Evolutionary conservation across 2,113 vertebrate species (phyloP).

Genomic region (Tychaedon coryphoeus): DNA sequence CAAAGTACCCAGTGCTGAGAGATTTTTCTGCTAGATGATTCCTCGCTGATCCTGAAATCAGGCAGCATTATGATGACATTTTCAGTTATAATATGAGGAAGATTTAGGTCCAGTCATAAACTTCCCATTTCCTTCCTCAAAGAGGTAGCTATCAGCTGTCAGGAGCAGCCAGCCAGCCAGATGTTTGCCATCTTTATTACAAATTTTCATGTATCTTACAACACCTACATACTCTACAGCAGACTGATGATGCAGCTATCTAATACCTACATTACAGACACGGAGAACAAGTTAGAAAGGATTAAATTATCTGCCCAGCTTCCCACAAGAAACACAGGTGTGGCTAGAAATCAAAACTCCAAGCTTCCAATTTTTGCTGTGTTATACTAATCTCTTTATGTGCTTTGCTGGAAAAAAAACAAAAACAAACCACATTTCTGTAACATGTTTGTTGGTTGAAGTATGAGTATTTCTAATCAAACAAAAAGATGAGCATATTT

Average conservation of each 20-base stretch:
- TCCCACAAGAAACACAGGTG: neutral
- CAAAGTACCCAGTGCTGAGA: neutral
- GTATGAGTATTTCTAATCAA: neutral
- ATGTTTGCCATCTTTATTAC: slow-evolving; percentile 10
- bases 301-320: slow-evolving; percentile 39
- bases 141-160: neutral
- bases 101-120: neutral
- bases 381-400: neutral
- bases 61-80: neutral
- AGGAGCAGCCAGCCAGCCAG: neutral
- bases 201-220: slow-evolving; percentile 19
- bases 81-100: neutral
- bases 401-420: neutral
- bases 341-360: slow-evolving; percentile 2
- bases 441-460: neutral
- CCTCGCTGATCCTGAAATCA: neutral
- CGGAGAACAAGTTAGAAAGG: slow-evolving; percentile 16
- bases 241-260: neutral
- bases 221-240: neutral
- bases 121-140: neutral
- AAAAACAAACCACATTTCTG: neutral
- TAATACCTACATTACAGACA: neutral
- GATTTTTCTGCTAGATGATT: neutral
- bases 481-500: neutral
- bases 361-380: neutral